Evolutionary conservation across 2,888 invertebrate species (phyloP).

Genomic region (Dynastes maya): DNA sequence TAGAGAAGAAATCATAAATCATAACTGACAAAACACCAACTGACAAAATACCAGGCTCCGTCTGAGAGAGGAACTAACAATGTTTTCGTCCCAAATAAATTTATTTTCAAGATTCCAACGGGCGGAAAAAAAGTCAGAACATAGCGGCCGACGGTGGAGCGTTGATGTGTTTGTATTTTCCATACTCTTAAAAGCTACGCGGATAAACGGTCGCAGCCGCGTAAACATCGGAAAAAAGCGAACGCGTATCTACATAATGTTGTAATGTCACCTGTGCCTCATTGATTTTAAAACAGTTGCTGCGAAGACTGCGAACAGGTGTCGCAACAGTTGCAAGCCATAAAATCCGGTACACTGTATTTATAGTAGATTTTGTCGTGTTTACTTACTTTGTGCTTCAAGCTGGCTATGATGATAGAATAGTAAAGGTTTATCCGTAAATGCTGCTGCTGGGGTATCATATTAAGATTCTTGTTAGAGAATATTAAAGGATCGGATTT

Average conservation of each 20-base stretch:
- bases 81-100: conserved; percentile 20
- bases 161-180: conserved; percentile 40
- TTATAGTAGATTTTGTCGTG: conserved; percentile 56
- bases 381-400: conserved; percentile 34
- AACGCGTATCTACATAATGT: conserved; percentile 25
- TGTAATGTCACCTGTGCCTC: conserved; percentile 61
- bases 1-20: conserved; percentile 31
- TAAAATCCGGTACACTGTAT: conserved; percentile 60
- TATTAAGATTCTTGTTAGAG: neutral
- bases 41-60: conserved; percentile 33
- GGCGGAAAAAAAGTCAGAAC: conserved; percentile 10
- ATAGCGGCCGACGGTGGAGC: neutral
- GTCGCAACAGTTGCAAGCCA: conserved; percentile 63
- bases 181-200: conserved; percentile 37
- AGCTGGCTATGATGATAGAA: conserved; percentile 22
- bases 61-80: conserved; percentile 21
- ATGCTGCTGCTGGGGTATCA: neutral
- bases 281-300: conserved; percentile 61
- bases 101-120: conserved; percentile 37
- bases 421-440: conserved; percentile 15
- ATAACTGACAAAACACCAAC: conserved; percentile 46
- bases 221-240: conserved; percentile 42
- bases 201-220: conserved; percentile 26
- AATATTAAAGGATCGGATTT: neutral
- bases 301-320: conserved; percentile 61